Evolutionary conservation across 2,888 invertebrate genomes (phyloP).

Genomic region (Meiosimyza platycephala): DNA sequence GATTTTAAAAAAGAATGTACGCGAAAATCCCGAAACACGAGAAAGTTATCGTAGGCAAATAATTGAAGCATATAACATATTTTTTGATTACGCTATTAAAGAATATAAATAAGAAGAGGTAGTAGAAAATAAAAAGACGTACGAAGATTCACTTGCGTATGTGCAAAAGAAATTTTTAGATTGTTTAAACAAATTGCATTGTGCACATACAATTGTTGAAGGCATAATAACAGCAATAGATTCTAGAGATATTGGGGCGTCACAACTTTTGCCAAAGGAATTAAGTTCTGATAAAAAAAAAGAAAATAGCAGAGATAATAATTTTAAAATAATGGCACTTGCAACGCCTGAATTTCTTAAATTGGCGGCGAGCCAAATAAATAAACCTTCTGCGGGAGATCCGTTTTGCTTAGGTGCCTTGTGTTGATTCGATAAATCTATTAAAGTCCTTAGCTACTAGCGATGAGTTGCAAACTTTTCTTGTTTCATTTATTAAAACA

Average conservation of each 20-base stretch:
- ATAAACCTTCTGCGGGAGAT: background rate
- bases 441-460: background rate
- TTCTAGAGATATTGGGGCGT: background rate
- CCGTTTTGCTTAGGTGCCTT: background rate
- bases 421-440: background rate
- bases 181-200: background rate
- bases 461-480: background rate
- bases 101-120: background rate
- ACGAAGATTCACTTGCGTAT: background rate
- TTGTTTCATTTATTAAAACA: background rate
- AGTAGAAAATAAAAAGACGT: background rate
- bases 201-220: background rate
- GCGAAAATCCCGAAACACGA: background rate
- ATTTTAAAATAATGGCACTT: background rate
- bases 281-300: no score
- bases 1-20: background rate
- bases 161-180: no score
- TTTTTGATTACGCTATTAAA: background rate
- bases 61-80: background rate
- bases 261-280: background rate
- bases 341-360: background rate
- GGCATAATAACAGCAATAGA: background rate
- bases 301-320: no score
- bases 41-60: conserved; percentile 5
- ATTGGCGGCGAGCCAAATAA: conserved; percentile 13